Conservation (phyloP, 2,113 vertebrate genomes). For the Alectura lathami region DNA sequence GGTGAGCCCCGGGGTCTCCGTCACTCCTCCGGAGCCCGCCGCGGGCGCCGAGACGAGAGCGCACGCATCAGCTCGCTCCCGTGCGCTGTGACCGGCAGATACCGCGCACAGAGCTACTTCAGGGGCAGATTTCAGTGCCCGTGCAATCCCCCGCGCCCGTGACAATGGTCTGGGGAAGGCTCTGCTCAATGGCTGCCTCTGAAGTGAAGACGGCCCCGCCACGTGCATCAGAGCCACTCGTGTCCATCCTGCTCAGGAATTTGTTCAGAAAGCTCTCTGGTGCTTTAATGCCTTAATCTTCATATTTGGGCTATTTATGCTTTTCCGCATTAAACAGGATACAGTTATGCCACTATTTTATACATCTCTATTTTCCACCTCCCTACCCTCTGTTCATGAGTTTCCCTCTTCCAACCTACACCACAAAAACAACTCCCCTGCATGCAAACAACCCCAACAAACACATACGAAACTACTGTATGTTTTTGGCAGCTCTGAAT, state of each 20-base stretch:
- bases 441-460: not conserved
- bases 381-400: not conserved
- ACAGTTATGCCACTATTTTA: not conserved
- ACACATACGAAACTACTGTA: not conserved
- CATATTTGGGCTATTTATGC: not conserved
- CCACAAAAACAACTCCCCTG: not conserved
- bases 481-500: not conserved
- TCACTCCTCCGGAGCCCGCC: rapidly evolving
- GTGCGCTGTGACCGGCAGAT: rapidly evolving
- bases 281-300: not conserved
- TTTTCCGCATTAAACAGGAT: not conserved
- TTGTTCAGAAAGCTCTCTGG: not conserved
- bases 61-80: not conserved
- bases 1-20: not conserved
- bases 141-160: rapidly evolving
- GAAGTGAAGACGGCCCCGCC: not conserved
- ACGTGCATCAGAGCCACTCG: not conserved
- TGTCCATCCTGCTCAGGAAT: not conserved
- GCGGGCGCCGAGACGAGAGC: not conserved
- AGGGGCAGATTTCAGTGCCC: not conserved
- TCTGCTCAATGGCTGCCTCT: not conserved
- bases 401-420: not conserved
- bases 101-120: not conserved
- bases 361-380: not conserved
- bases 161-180: not conserved